Base-by-base conservation (phyloP, 2,113 vertebrate species). In the Microcebus ravelobensis region DNA sequence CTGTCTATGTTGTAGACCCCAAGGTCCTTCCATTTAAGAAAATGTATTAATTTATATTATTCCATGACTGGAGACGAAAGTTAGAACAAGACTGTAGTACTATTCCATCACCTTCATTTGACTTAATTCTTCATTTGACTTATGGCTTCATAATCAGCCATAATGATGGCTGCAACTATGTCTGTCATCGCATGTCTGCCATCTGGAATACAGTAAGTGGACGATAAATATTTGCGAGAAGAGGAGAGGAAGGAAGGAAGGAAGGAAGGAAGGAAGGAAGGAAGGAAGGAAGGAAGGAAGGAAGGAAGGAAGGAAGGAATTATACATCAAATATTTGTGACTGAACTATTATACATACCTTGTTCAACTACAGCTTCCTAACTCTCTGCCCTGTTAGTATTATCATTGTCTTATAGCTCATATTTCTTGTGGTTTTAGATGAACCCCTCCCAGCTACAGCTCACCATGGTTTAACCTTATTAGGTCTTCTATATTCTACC, bases 211-310 rank as follows among this genome's bases (percentile, higher is more conserved):
- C 4, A 77, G 39, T 81, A 74, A 14, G 13, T 36, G 3, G 20
- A 34, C 42, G 84, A 29, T 36, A 90, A 61, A 67, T 87, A 59
- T 73, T 48, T 71, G 6, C 59, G 36, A 65, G 21, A 73, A 48
- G 25, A 68, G 84, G 15, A n/a, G 9, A 85, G 6, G 8, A 71
- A 8, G 27, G 8, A 59, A 18, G 8, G 3, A 57, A 5, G 14
- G 3, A 39, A 20, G 3, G 8, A 14, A 9, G 17, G 0, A 25
- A 1, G 2, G 1, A 45, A 0, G 12, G 13, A 81, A 39, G 23
- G 36, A 77, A 14, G 36, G 15, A 89, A 8, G 4, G 20, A 8
- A 14, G 12, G 1, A 23, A 0, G 5, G 3, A 36, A 0, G 8
- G 2, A 76, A 2, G 1, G 2, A 67, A 6, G 1, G 39, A 27